Conservation (phyloP, 2,797 vertebrate species). For the Jordanella pulchra region DNA sequence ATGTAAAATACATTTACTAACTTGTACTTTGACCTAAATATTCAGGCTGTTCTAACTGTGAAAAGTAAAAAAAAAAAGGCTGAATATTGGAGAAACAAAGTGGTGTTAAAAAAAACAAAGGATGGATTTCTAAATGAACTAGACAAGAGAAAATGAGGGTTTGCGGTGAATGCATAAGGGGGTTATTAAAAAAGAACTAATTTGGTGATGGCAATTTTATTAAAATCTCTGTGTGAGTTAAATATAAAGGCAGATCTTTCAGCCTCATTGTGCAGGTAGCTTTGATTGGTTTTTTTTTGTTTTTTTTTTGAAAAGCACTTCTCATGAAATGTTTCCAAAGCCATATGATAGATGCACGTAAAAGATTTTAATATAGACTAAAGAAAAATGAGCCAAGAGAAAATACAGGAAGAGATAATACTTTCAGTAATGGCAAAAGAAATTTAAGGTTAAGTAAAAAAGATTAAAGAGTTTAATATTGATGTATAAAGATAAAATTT, state of each 20-base stretch:
- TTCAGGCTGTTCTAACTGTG: constrained; percentile 12
- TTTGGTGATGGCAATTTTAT: constrained; percentile 38
- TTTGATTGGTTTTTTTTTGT: constrained; percentile 14
- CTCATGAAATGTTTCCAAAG: no score
- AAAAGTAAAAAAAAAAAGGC: constrained; percentile 4
- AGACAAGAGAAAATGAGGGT: constrained; percentile 65
- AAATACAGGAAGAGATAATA: no score
- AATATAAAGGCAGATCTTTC: constrained; percentile 52
- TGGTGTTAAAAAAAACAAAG: constrained; percentile 27
- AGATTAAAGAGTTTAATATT: no score
- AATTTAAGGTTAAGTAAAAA: no score
- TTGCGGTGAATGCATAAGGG: constrained; percentile 48
- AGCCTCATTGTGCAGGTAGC: constrained; percentile 27
- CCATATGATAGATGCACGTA: no score
- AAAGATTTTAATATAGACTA: no score
- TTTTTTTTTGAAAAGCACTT: neutral
- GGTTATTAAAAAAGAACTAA: constrained; percentile 70
- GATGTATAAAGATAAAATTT: no score
- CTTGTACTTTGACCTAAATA: constrained; percentile 9
- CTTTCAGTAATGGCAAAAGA: no score
- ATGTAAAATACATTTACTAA: constrained; percentile 5
- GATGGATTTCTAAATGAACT: constrained; percentile 53
- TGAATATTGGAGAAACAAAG: constrained; percentile 21
- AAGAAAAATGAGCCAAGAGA: no score
- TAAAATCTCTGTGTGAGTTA: constrained; percentile 33